Conservation (phyloP, 2,113 vertebrate species). For the Oriolus oriolus region DNA sequence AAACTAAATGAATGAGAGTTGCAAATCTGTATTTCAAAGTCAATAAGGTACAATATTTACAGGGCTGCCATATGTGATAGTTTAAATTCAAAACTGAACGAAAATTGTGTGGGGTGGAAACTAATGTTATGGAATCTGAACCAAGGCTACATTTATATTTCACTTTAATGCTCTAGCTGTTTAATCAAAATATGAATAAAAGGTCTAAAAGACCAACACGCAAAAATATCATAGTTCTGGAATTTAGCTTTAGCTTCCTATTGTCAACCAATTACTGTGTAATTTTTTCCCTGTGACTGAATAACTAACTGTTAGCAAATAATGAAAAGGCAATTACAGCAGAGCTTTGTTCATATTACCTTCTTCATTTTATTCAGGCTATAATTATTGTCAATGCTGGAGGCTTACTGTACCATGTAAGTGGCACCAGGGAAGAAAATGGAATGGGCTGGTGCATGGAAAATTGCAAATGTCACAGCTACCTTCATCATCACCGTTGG, state of each 20-base stretch:
- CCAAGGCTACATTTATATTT: slow-evolving; percentile 73
- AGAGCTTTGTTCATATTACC: slow-evolving; percentile 96
- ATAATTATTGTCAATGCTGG: slow-evolving; percentile 98
- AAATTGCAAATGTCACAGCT: slow-evolving; percentile 99
- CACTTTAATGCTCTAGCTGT: slow-evolving; percentile 96
- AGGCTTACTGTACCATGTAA: slow-evolving; percentile 98
- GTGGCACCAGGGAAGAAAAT: slow-evolving; percentile 95
- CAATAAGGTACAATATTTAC: slow-evolving; percentile 54
- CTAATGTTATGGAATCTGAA: slow-evolving; percentile 69
- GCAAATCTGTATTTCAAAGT: slow-evolving; percentile 65
- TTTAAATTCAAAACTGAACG: slow-evolving; percentile 52
- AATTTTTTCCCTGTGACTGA: slow-evolving; percentile 97
- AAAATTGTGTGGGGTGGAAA: slow-evolving; percentile 65
- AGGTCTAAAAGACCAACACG: slow-evolving; percentile 82
- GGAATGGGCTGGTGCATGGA: slow-evolving; percentile 95
- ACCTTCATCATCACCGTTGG: slow-evolving; percentile 89
- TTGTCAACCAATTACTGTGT: slow-evolving; percentile 99
- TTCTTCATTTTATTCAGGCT: slow-evolving; percentile 94
- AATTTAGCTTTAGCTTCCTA: slow-evolving; percentile 91
- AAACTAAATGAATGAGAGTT: slow-evolving; percentile 28
- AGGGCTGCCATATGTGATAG: slow-evolving; percentile 29
- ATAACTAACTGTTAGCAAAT: slow-evolving; percentile 99
- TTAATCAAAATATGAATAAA: slow-evolving; percentile 91
- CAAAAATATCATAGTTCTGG: slow-evolving; percentile 88
- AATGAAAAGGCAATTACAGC: slow-evolving; percentile 99